These are phyloP conservation scores for Drosophila pandora DNA, from an alignment of 1,140 invertebrate species.

Conservation along the genomic window DNA sequence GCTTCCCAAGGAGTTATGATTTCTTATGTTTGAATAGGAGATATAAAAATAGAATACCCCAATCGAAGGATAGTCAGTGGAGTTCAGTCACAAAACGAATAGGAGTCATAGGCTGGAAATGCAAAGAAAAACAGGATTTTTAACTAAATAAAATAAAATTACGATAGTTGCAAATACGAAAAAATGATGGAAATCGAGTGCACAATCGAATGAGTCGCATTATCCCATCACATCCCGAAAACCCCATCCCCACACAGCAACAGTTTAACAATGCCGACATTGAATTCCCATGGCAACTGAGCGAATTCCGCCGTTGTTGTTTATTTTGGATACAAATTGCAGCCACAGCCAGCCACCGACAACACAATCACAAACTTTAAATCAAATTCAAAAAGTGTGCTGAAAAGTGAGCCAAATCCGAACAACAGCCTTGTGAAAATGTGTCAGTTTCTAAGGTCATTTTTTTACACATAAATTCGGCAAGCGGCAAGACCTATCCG, in stretches of 20 bases:
- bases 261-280: conserved; percentile 72
- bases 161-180: background rate
- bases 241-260: conserved; percentile 53
- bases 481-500: background rate
- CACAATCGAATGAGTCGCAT: conserved; percentile 2
- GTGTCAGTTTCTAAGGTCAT: conserved; percentile 39
- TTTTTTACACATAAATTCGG: conserved; percentile 59
- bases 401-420: background rate
- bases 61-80: conserved; percentile 14
- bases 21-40: background rate
- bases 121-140: background rate
- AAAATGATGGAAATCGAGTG: background rate
- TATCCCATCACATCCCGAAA: background rate
- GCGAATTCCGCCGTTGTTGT: conserved; percentile 75
- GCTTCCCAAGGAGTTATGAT: background rate
- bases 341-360: conserved; percentile 28
- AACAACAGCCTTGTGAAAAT: conserved; percentile 40
- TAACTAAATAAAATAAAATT: background rate
- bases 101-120: conserved; percentile 7
- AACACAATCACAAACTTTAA: conserved; percentile 23
- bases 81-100: conserved; percentile 15
- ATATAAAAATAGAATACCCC: conserved; percentile 37
- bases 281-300: conserved; percentile 63
- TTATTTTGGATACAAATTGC: conserved; percentile 74
- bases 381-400: background rate